Evolutionary conservation across 1,140 invertebrate species (phyloP).

Genomic region (Tachypleus tridentatus): DNA sequence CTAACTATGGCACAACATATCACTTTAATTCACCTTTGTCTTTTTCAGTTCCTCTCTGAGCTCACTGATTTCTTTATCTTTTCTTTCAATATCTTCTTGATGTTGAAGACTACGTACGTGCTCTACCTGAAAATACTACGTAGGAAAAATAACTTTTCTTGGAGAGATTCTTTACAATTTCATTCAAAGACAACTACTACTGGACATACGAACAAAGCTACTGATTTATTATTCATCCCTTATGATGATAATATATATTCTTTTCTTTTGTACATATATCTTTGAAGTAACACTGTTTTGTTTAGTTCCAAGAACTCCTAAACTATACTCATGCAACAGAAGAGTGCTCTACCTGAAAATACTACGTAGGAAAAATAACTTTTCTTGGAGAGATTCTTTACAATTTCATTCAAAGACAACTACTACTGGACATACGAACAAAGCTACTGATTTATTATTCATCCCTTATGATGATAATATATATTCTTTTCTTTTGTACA

Average conservation of each 20-base stretch:
- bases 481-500: neutral
- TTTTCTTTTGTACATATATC: neutral
- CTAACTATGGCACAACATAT: conserved; percentile 4
- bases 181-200: neutral
- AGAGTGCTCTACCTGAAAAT: conserved; percentile 27
- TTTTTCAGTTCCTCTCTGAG: conserved; percentile 47
- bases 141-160: conserved; percentile 24
- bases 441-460: no score
- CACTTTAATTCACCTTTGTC: conserved; percentile 36
- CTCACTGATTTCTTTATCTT: conserved; percentile 47
- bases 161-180: neutral
- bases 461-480: no score
- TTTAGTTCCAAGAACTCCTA: conserved; percentile 50
- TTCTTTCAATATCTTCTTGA: conserved; percentile 49
- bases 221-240: no score
- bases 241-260: no score
- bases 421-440: neutral
- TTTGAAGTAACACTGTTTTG: conserved; percentile 38
- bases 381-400: neutral
- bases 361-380: conserved; percentile 23
- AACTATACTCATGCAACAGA: conserved; percentile 48
- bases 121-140: conserved; percentile 23
- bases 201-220: neutral
- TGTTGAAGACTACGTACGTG: conserved; percentile 35
- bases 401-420: neutral